phyloP scores from a whole-genome alignment of 2,797 vertebrate species.

The Amazonetta brasiliensis region DNA sequence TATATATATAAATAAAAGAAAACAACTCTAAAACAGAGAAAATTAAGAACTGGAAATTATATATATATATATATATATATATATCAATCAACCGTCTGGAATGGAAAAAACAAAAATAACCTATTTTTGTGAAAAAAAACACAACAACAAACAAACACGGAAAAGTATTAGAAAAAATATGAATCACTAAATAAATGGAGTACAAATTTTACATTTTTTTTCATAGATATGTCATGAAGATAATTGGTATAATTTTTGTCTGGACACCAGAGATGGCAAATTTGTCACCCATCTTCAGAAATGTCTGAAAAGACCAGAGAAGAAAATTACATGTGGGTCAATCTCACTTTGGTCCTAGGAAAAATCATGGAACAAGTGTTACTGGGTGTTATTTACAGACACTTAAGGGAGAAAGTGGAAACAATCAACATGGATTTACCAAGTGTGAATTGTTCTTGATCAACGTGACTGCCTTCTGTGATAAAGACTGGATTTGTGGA shows the following conservation, averaged over 20 bases:
- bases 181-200: neutral
- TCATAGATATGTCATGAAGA: neutral
- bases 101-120: neutral
- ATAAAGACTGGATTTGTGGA: too few relatives aligned
- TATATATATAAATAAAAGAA: neutral
- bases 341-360: neutral
- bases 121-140: neutral
- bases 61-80: too few relatives aligned
- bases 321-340: neutral
- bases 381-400: neutral
- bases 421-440: too few relatives aligned
- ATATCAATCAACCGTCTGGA: neutral
- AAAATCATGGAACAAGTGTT: neutral
- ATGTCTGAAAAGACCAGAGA: neutral
- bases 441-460: too few relatives aligned
- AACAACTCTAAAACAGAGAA: neutral
- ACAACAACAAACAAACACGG: too few relatives aligned
- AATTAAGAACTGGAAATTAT: neutral
- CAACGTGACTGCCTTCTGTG: too few relatives aligned
- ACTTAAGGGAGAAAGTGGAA: too few relatives aligned
- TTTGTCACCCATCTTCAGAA: neutral
- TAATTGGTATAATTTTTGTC: neutral
- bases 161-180: neutral
- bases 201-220: neutral
- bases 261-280: neutral